Evolutionary conservation across 2,888 invertebrate species (phyloP).

Genomic region (Halocaridina rubra): DNA sequence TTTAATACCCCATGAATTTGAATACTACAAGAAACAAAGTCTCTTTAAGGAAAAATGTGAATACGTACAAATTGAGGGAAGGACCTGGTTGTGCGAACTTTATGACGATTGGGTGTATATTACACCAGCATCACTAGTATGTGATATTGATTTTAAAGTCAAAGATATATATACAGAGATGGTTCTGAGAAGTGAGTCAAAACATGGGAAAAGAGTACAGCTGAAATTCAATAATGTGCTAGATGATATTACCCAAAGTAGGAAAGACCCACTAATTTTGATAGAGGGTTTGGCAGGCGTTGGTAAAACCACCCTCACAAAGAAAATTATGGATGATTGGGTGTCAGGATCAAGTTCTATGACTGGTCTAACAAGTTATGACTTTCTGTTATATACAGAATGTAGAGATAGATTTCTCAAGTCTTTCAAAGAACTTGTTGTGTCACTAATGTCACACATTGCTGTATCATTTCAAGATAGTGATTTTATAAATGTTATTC

Average conservation of each 20-base stretch:
- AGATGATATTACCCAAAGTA: neutral
- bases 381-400: slow-evolving; percentile 32
- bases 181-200: neutral
- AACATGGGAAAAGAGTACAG: neutral
- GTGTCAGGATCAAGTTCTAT: neutral
- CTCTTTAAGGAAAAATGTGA: slow-evolving; percentile 2
- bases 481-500: slow-evolving; percentile 3
- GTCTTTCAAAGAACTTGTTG: neutral
- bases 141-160: neutral
- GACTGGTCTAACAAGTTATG: slow-evolving; percentile 15
- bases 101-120: neutral
- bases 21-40: neutral
- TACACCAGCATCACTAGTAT: slow-evolving; percentile 11
- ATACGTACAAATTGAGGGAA: neutral
- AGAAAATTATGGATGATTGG: slow-evolving; percentile 21
- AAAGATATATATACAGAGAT: neutral
- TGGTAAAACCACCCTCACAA: slow-evolving; percentile 46
- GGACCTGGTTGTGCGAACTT: neutral
- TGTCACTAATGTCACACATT: slow-evolving; percentile 11
- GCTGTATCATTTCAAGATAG: neutral
- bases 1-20: neutral
- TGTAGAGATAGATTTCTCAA: slow-evolving; percentile 18
- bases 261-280: neutral
- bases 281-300: slow-evolving; percentile 33
- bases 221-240: neutral